Percentiles rank a stretch among this genome's conserved stretches.
Conservation (phyloP, 2,113 vertebrate genomes). For the Syngnathus typhle region DNA sequence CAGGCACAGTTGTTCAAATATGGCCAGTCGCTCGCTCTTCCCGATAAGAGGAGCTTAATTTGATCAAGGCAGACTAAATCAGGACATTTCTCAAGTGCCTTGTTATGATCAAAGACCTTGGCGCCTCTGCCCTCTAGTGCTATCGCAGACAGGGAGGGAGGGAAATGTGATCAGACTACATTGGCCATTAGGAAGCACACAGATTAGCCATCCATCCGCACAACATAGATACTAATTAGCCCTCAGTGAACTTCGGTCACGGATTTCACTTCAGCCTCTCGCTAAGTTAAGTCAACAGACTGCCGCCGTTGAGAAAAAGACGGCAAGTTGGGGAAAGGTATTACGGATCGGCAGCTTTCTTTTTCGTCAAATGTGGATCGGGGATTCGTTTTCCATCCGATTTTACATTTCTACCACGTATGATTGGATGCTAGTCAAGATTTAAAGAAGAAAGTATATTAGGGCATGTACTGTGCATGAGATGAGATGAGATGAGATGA, state of each 20-base stretch:
- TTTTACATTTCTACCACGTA: too few relatives aligned
- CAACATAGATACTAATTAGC: slow-evolving; percentile 40
- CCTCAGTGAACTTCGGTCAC: slow-evolving; percentile 35
- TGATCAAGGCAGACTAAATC: slow-evolving; percentile 49
- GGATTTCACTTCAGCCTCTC: slow-evolving; percentile 21
- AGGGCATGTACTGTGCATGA: too few relatives aligned
- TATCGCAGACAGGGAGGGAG: slow-evolving; percentile 18
- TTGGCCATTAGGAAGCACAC: slow-evolving; percentile 29
- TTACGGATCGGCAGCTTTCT: slow-evolving; percentile 5
- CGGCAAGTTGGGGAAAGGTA: slow-evolving; percentile 14
- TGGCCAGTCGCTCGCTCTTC: slow-evolving; percentile 37
- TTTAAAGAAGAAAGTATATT: too few relatives aligned
- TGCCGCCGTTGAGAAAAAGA: slow-evolving; percentile 10
- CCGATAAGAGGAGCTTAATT: slow-evolving; percentile 34
- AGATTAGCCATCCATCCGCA: slow-evolving; percentile 34
- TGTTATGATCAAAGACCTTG: slow-evolving; percentile 57
- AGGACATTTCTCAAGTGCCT: slow-evolving; percentile 39
- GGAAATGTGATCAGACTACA: slow-evolving; percentile 44
- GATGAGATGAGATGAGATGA: too few relatives aligned
- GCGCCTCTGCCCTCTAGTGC: slow-evolving; percentile 31
- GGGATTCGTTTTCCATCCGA: too few relatives aligned
- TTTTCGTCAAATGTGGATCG: background rate
- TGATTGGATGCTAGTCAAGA: too few relatives aligned
- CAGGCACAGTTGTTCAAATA: slow-evolving; percentile 11
- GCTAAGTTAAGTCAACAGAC: slow-evolving; percentile 14